These are phyloP conservation scores for Characodon lateralis DNA, from an alignment of 2,797 vertebrate species.

Conservation along the genomic window DNA sequence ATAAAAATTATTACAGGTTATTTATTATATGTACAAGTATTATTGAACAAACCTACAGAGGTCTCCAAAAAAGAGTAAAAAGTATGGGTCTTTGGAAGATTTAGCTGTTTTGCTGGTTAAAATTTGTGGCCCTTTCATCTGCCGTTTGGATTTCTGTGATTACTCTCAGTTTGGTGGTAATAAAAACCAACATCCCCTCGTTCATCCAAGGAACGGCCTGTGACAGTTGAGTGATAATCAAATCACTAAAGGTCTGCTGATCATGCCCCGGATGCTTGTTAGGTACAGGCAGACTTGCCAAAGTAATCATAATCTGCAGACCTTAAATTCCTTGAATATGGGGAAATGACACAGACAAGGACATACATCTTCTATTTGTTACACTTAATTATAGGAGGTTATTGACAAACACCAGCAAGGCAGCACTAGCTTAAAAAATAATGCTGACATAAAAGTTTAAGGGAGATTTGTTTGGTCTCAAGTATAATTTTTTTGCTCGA, in stretches of 20 bases:
- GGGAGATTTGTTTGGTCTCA: neutral
- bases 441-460: neutral
- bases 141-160: neutral
- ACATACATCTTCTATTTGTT: neutral
- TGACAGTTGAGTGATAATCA: neutral
- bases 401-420: neutral
- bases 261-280: neutral
- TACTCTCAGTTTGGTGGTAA: neutral
- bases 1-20: neutral
- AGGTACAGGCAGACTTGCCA: constrained; percentile 2
- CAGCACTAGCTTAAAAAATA: neutral
- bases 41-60: neutral
- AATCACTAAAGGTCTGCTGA: constrained; percentile 4
- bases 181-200: neutral
- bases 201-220: neutral
- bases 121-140: neutral
- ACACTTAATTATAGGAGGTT: neutral
- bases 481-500: neutral
- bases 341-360: constrained; percentile 1
- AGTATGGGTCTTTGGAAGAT: too few species aligned
- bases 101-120: neutral
- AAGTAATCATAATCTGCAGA: constrained; percentile 14
- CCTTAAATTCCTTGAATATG: constrained; percentile 9
- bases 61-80: neutral
- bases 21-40: neutral